A percentile compares a stretch with the other conserved stretches of the same genome.
Evolutionary conservation across 1,140 invertebrate species (phyloP).

Genomic region (Himalopsyche phryganea): DNA sequence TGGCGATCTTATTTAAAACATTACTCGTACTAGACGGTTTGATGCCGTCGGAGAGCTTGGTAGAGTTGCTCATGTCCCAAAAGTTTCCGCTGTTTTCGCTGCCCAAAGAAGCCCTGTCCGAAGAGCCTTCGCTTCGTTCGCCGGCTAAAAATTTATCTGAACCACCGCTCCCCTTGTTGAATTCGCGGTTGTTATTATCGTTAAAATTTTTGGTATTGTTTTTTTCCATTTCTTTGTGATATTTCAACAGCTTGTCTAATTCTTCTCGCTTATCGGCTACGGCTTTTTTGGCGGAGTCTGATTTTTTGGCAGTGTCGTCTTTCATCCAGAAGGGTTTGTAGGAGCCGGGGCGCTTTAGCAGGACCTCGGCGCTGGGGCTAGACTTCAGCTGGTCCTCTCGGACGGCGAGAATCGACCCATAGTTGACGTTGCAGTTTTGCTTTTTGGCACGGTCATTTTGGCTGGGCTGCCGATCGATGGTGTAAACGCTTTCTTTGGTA

Average conservation of each 20-base stretch:
- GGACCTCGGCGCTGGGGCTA: background rate
- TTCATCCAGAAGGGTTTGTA: slow-evolving; percentile 27
- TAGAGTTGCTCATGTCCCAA: background rate
- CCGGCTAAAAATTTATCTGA: no score
- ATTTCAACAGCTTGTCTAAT: slow-evolving; percentile 12
- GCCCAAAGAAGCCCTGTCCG: no score
- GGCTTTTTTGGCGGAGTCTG: slow-evolving; percentile 9
- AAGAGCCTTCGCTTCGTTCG: no score
- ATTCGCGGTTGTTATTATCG: no score
- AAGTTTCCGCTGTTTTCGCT: no score
- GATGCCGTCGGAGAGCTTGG: background rate
- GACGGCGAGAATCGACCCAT: background rate
- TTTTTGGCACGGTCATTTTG: slow-evolving; percentile 2
- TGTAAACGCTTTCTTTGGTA: slow-evolving; percentile 3
- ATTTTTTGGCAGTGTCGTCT: slow-evolving; percentile 10
- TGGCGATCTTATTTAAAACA: no score
- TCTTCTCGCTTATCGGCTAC: slow-evolving; percentile 15
- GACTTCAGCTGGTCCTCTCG: background rate
- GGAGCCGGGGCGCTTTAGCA: slow-evolving; percentile 13
- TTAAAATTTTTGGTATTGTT: no score
- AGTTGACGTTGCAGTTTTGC: slow-evolving; percentile 15
- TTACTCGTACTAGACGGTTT: background rate
- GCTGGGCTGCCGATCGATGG: slow-evolving; percentile 6
- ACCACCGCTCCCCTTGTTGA: no score
- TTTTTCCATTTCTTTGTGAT: background rate